Evolutionary conservation across 2,888 invertebrate genomes (phyloP).

Genomic region (Syrphus vitripennis): DNA sequence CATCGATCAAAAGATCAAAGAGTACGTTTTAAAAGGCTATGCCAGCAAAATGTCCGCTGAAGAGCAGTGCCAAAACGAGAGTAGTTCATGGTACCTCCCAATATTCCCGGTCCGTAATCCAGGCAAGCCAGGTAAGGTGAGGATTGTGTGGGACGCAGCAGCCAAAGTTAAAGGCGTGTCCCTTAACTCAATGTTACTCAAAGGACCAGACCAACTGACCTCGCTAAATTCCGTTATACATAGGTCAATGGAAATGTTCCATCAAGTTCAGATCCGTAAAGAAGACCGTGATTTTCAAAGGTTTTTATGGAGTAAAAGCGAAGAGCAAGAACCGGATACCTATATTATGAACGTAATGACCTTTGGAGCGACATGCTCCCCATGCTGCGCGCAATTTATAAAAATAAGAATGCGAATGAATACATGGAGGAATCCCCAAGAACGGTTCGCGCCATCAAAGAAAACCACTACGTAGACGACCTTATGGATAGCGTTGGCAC

Average conservation of each 20-base stretch:
- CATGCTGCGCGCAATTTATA: too few species aligned
- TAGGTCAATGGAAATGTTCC: slow-evolving; percentile 68
- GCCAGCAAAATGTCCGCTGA: background rate
- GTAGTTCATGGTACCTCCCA: background rate
- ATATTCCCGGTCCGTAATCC: background rate
- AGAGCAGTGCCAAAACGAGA: background rate
- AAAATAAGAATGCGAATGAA: background rate
- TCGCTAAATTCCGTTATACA: background rate
- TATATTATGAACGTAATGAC: background rate
- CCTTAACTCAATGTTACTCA: background rate
- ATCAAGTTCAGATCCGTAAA: background rate
- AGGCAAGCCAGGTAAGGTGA: background rate
- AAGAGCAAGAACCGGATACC: too few species aligned
- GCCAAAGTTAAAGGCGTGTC: background rate
- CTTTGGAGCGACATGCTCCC: too few species aligned
- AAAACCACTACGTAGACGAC: slow-evolving; percentile 74
- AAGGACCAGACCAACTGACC: background rate
- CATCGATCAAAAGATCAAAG: background rate
- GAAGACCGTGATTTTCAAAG: background rate
- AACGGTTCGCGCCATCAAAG: background rate
- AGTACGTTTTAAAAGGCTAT: background rate
- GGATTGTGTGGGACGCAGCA: background rate
- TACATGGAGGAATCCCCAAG: background rate
- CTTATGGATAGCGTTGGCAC: too few species aligned
- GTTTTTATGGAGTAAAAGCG: background rate